Evolutionary conservation across 2,888 invertebrate genomes (phyloP), one percentile per base, ranked within the genome.

Genomic region (Allophyes oxyacanthae): DNA sequence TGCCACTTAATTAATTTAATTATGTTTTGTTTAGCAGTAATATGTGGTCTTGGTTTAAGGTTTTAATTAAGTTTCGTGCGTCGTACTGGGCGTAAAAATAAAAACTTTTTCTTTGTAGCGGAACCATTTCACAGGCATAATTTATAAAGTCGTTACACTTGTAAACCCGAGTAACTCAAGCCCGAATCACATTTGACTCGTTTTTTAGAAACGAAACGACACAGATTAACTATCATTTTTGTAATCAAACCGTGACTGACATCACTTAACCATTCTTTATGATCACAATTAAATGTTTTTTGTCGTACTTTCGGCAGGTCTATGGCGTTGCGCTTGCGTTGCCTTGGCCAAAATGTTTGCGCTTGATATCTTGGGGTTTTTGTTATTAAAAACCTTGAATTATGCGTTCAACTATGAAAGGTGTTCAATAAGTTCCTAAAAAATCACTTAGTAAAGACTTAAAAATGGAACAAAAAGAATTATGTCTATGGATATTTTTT

Each of bases 331-430:
- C 8, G 28, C 33, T 9, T 10, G 32, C 43, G 40, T 64, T 41
- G 20, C 72, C 72, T 71, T 71, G 65, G 62, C 62, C 62, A 56
- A 45, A 61, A 62, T 62, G 46, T 45, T 64, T 56, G 37, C 48
- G 37, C 38, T 53, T 73, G 44, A 32, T 55, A 40, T 43, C 49
- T 38, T 44, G 3, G 0, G 32, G n/a, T 65, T 65, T 57, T 72
- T 60, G 7, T 50, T 26, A 30, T 61, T 14, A 10, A 25, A 26
- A 46, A 36, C 67, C 52, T 64, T 70, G 33, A 52, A 64, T 58
- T 55, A 43, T 33, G 10, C 40, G 59, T 53, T 50, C 9, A 44
- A 55, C 15, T 58, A 42, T 41, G 33, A 33, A 41, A 51, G 30
- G 28, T 38, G 45, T 15, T 48, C 2, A 30, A 33, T 42, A 20